Evolutionary conservation across 1,140 invertebrate species (phyloP).

Genomic region (Palaemon carinicauda): DNA sequence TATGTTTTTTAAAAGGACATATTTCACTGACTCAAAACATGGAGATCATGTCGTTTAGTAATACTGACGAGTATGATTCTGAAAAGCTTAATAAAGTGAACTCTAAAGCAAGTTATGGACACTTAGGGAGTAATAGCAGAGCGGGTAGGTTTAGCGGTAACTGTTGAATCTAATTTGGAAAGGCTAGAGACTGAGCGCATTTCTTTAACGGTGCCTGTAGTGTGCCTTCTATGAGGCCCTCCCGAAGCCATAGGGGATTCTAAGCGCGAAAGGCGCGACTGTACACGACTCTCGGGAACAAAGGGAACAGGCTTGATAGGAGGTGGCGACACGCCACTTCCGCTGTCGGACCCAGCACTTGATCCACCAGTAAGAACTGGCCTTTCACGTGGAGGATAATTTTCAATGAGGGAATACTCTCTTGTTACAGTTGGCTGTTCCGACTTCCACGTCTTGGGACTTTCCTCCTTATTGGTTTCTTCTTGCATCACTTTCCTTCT

Average conservation of each 20-base stretch:
- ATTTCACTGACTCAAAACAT: too few relatives aligned
- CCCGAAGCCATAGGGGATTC: background rate
- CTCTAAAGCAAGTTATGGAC: too few relatives aligned
- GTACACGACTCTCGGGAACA: background rate
- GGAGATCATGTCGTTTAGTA: too few relatives aligned
- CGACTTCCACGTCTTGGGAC: background rate
- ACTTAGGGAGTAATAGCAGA: constrained; percentile 33
- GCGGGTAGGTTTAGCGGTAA: constrained; percentile 7
- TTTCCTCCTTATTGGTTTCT: background rate
- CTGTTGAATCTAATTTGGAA: constrained; percentile 23
- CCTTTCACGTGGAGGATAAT: constrained; percentile 40
- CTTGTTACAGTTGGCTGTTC: background rate
- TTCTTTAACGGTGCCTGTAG: constrained; percentile 4
- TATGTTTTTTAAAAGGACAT: too few relatives aligned
- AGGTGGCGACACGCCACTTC: constrained; percentile 7
- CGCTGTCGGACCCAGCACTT: constrained; percentile 32
- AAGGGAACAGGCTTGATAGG: background rate
- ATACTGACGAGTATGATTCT: too few relatives aligned
- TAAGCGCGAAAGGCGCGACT: background rate
- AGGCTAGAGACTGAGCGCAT: constrained; percentile 33
- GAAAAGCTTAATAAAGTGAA: too few relatives aligned
- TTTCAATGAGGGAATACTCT: constrained; percentile 38
- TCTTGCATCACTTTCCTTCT: background rate
- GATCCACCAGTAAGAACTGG: constrained; percentile 6
- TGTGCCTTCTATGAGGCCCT: background rate